Conservation (phyloP, 2,888 invertebrate genomes). For the Nematopogon swammerdamellus region DNA sequence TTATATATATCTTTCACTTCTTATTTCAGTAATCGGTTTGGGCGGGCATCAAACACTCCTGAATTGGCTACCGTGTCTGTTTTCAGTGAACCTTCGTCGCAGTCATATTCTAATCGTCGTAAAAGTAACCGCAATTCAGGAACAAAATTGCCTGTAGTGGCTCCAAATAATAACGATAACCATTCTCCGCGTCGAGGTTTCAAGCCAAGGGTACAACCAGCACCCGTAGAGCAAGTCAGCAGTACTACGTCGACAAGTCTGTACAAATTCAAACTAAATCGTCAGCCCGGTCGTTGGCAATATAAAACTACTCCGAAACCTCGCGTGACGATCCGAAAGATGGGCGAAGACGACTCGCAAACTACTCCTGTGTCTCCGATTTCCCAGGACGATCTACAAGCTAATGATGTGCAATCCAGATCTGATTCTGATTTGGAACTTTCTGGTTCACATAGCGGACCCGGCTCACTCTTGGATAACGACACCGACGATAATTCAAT, state of each 20-base stretch:
- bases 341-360: slow-evolving; percentile 50
- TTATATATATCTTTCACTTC: slow-evolving; percentile 13
- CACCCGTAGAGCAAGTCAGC: slow-evolving; percentile 51
- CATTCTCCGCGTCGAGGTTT: slow-evolving; percentile 59
- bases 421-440: slow-evolving; percentile 68
- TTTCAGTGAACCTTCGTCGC: slow-evolving; percentile 59
- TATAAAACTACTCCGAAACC: slow-evolving; percentile 89
- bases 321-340: slow-evolving; percentile 74
- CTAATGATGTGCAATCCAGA: slow-evolving; percentile 55
- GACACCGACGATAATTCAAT: slow-evolving; percentile 63
- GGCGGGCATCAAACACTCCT: slow-evolving; percentile 46
- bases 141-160: slow-evolving; percentile 39
- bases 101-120: slow-evolving; percentile 50
- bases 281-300: slow-evolving; percentile 85
- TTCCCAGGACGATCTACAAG: slow-evolving; percentile 39
- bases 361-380: slow-evolving; percentile 40
- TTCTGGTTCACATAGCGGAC: slow-evolving; percentile 65
- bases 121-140: slow-evolving; percentile 42
- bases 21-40: slow-evolving; percentile 46
- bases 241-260: slow-evolving; percentile 57
- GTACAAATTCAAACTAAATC: slow-evolving; percentile 78
- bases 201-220: slow-evolving; percentile 63
- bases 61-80: slow-evolving; percentile 65
- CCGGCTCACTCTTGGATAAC: slow-evolving; percentile 59
- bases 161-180: slow-evolving; percentile 34